Conservation (phyloP, 1,140 invertebrate genomes). For the Monochamus saltuarius region DNA sequence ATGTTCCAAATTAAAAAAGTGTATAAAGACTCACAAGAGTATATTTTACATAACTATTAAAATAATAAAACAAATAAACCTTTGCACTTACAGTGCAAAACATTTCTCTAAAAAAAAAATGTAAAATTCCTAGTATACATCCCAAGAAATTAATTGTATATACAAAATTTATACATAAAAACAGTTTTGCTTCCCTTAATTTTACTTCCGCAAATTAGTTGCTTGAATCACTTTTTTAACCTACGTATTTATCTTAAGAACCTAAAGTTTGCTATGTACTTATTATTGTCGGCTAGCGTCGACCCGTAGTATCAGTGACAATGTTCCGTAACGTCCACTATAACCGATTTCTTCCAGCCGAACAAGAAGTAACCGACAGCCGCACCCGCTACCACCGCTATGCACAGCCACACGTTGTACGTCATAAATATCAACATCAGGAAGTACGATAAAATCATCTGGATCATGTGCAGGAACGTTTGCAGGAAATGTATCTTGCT, state of each 20-base stretch:
- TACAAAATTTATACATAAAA: too few relatives aligned
- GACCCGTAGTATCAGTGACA: slow-evolving; percentile 69
- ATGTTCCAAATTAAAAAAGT: too few relatives aligned
- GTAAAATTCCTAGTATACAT: too few relatives aligned
- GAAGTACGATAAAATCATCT: slow-evolving; percentile 87
- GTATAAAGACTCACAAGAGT: too few relatives aligned
- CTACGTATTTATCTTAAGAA: slow-evolving; percentile 7
- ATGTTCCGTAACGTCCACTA: slow-evolving; percentile 92
- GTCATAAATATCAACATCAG: slow-evolving; percentile 99
- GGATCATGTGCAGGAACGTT: slow-evolving; percentile 85
- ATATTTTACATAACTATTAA: too few relatives aligned
- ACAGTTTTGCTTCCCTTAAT: too few relatives aligned
- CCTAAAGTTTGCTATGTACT: slow-evolving; percentile 15
- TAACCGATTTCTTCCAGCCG: slow-evolving; percentile 87
- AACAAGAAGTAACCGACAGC: slow-evolving; percentile 91
- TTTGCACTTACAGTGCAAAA: too few relatives aligned
- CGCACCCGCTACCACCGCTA: slow-evolving; percentile 86
- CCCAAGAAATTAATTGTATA: too few relatives aligned
- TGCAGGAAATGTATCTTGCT: slow-evolving; percentile 80
- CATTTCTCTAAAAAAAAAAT: too few relatives aligned
- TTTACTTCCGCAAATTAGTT: too few relatives aligned
- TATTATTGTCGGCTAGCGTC: slow-evolving; percentile 6
- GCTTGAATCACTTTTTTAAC: too few relatives aligned
- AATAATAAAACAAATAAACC: too few relatives aligned
- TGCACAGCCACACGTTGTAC: slow-evolving; percentile 92